Conservation (phyloP, 2,797 vertebrate genomes). For the Chaetophractus vellerosus region DNA sequence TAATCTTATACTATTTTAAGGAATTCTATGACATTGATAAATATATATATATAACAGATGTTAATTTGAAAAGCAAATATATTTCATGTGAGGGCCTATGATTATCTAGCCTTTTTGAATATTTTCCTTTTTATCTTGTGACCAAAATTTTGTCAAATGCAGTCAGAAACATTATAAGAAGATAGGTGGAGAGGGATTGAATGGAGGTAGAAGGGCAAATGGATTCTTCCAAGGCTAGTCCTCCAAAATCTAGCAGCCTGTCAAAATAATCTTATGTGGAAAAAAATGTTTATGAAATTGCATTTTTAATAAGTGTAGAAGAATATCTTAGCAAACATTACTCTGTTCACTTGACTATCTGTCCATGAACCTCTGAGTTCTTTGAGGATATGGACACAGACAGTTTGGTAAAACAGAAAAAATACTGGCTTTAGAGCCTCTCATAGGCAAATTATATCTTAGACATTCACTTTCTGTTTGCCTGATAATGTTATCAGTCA, state of each 20-base stretch:
- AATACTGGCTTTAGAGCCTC: background rate
- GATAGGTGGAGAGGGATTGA: background rate
- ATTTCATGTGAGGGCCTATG: background rate
- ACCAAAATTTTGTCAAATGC: background rate
- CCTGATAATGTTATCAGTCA: background rate
- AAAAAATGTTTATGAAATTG: background rate
- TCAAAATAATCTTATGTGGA: background rate
- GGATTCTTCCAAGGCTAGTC: background rate
- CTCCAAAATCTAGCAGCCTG: background rate
- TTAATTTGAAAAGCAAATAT: background rate
- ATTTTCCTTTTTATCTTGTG: background rate
- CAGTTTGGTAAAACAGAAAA: background rate
- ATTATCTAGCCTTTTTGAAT: background rate
- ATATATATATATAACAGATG: background rate
- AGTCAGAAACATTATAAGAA: background rate
- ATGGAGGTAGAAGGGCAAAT: background rate
- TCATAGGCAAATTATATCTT: background rate
- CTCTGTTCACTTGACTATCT: background rate
- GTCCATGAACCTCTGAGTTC: background rate
- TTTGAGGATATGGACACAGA: background rate
- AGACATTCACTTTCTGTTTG: background rate
- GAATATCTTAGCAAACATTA: background rate
- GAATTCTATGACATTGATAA: background rate
- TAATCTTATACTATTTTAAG: conserved; percentile 9
- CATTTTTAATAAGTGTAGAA: background rate